Percentiles rank a stretch among this genome's conserved stretches.
Conservation (phyloP, 2,113 vertebrate genomes). For the Callithrix jacchus region DNA sequence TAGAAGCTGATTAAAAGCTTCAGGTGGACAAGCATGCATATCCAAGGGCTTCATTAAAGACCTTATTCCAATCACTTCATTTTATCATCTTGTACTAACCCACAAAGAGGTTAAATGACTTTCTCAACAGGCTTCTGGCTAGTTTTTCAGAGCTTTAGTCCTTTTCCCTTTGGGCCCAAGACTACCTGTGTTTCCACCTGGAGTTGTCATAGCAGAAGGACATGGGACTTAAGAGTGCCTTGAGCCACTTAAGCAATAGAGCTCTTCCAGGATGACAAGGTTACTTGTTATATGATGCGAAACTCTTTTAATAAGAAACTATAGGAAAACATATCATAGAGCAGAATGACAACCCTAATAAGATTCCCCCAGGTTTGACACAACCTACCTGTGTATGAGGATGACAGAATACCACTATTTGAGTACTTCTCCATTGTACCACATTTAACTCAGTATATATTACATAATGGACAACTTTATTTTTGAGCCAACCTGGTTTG, state of each 20-base stretch:
- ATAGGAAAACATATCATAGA: not conserved
- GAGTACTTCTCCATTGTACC: not conserved
- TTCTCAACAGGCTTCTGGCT: fast-evolving
- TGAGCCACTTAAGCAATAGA: not conserved
- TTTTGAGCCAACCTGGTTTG: not conserved
- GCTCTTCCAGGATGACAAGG: not conserved
- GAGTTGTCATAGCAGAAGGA: not conserved
- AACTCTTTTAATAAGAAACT: not conserved
- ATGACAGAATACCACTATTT: not conserved
- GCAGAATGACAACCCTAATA: not conserved
- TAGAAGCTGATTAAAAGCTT: not conserved
- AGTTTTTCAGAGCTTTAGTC: not conserved
- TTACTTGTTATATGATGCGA: not conserved
- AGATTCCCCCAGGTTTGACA: not conserved
- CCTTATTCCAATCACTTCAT: not conserved
- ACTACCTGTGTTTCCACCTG: not conserved
- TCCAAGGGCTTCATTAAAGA: not conserved
- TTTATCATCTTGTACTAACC: not conserved
- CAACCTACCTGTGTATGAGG: not conserved
- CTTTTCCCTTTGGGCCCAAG: not conserved
- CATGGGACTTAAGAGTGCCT: not conserved
- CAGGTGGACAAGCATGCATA: too few relatives aligned
- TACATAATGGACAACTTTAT: not conserved
- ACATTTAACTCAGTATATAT: not conserved
- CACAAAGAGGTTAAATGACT: not conserved